These are phyloP conservation scores for Andrena fulva DNA, from an alignment of 2,888 invertebrate species.

Conservation along the genomic window DNA sequence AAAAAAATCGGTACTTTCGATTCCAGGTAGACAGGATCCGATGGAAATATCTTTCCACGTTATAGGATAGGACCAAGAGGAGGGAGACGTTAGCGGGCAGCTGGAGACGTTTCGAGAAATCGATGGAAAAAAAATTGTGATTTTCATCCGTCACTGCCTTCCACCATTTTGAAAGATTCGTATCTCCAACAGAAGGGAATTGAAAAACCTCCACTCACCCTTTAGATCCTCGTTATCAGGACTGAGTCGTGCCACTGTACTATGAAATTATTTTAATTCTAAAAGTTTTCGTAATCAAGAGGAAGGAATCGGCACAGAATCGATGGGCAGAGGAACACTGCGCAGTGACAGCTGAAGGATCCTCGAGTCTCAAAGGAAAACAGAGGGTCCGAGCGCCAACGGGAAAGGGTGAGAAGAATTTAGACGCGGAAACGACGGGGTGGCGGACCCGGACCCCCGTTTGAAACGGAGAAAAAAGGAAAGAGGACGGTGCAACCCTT, in stretches of 20 bases:
- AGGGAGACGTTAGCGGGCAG: slow-evolving; percentile 61
- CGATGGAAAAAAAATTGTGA: slow-evolving; percentile 37
- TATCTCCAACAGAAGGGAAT: no score
- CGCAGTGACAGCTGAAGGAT: slow-evolving; percentile 65
- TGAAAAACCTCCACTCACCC: no score
- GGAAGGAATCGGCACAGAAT: slow-evolving; percentile 7
- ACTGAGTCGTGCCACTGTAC: no score
- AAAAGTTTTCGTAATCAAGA: neutral
- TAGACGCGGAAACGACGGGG: slow-evolving; percentile 66
- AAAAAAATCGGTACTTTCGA: slow-evolving; percentile 75
- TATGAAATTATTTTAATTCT: no score
- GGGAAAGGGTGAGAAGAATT: slow-evolving; percentile 64
- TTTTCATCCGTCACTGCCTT: neutral
- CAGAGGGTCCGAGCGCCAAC: slow-evolving; percentile 16
- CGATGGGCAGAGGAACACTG: neutral
- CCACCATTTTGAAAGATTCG: neutral
- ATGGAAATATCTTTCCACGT: slow-evolving; percentile 78
- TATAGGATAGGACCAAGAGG: slow-evolving; percentile 51
- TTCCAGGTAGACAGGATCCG: slow-evolving; percentile 76
- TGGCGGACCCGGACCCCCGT: slow-evolving; percentile 17
- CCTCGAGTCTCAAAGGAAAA: slow-evolving; percentile 46
- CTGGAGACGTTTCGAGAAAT: slow-evolving; percentile 68
- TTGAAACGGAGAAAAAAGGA: slow-evolving; percentile 19
- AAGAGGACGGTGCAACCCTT: slow-evolving; percentile 61
- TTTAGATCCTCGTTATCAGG: no score